Percentiles rank a stretch among this genome's conserved stretches.
These are phyloP conservation scores for Pelecanus crispus DNA, from an alignment of 2,113 vertebrate species.

Conservation along the genomic window DNA sequence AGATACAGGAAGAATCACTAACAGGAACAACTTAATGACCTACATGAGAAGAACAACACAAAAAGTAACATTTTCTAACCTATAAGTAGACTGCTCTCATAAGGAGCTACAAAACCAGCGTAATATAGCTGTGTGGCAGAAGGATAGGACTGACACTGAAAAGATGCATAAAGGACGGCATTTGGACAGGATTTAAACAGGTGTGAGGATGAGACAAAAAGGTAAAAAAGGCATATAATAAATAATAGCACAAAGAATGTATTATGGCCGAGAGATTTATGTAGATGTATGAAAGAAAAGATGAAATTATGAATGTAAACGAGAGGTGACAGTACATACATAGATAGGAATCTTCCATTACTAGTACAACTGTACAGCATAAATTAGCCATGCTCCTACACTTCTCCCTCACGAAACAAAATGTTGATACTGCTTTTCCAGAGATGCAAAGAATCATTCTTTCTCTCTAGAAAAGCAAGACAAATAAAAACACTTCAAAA, in stretches of 20 bases:
- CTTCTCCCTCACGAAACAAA: background rate
- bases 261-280: background rate
- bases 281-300: background rate
- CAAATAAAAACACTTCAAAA: background rate
- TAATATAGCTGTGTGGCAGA: background rate
- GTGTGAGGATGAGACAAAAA: background rate
- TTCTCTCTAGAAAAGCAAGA: background rate
- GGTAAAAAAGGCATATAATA: background rate
- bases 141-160: background rate
- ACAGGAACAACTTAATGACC: background rate
- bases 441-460: background rate
- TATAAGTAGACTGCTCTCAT: background rate
- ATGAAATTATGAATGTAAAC: background rate
- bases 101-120: background rate
- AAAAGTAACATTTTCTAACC: background rate
- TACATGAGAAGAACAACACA: background rate
- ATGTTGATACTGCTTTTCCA: background rate
- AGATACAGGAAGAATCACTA: background rate
- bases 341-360: background rate
- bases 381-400: background rate
- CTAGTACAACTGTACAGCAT: background rate
- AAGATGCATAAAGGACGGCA: background rate
- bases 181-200: background rate
- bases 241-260: background rate
- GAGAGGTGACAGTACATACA: background rate